Base-by-base conservation (phyloP, 1,140 invertebrate genomes). In the Aphidius gifuensis region DNA sequence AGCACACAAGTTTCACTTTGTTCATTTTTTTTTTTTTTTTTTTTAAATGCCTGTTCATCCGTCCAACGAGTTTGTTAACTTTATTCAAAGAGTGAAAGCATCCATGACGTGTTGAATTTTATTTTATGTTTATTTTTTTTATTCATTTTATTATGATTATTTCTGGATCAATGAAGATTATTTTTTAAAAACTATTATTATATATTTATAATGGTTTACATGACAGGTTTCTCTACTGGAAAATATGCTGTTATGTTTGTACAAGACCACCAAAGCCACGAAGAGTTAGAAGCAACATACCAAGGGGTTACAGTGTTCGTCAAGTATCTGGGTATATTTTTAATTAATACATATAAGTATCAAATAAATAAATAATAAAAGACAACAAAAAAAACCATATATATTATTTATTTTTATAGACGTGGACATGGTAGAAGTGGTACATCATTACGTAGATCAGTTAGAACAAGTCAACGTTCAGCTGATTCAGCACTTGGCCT, bases 191-290 rank as follows among this genome's bases (percentile, higher is more conserved):
- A 44, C 16, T 49, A 6, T 49, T n/a, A 9, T 49, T 49, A 32
- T 51, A 39, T 50, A 51, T 60, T 46, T 9, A 9, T 38, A 16
- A 39, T 60, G 53, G 53, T 43, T 55, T 55, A 55, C 53, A 42
- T 40, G 39, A 42, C 53, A 90, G 92, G 64, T 94, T 94, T 73
- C 77, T 94, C 3, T 96, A 95, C 71, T 94, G 92, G 92, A 87
- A 89, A 60, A 88, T 93, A 6, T 95, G 92, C 70, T 96, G 93
- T 72, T 94, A 92, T 74, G 85, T 92, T 47, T 95, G 92, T 75
- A 93, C 91, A 0, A 86, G 90, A 49, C 89, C 87, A 38, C 89
- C 91, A 0, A 90, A 87, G 67, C 86, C 84, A 51, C 77, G 83
- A 9, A 80, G 82, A 71, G 72, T 80, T 5, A 80, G 77, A 11